phyloP scores from a whole-genome alignment of 1,140 invertebrate species.

The Heliothis subflexa region DNA sequence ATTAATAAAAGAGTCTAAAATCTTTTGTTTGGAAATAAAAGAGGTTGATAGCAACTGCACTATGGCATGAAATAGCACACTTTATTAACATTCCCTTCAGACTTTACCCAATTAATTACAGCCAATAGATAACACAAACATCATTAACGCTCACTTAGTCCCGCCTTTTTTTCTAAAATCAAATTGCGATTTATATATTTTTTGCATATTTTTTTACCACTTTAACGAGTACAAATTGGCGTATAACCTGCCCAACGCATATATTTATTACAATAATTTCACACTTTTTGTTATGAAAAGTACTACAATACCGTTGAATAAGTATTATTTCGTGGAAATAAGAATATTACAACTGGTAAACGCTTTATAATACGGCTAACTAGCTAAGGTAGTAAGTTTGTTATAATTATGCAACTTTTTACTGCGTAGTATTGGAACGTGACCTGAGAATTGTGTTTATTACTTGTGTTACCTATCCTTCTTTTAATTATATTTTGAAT shows the following conservation, averaged over 20 bases:
- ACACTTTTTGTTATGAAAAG: slow-evolving; percentile 21
- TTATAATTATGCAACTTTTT: slow-evolving; percentile 22
- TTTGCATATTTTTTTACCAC: not conserved
- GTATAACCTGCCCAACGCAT: not conserved
- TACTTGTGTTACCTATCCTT: too few relatives aligned
- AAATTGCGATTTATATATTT: not conserved
- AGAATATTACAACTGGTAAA: slow-evolving; percentile 12
- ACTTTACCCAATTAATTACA: not conserved
- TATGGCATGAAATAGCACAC: too few relatives aligned
- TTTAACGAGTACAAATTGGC: slow-evolving; percentile 30
- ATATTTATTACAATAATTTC: slow-evolving; percentile 6
- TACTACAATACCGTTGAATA: slow-evolving; percentile 29
- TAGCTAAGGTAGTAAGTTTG: not conserved
- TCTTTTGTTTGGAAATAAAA: too few relatives aligned
- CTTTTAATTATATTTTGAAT: not conserved
- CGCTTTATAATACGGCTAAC: slow-evolving; percentile 16
- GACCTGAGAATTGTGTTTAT: not conserved
- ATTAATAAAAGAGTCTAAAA: too few relatives aligned
- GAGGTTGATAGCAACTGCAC: too few relatives aligned
- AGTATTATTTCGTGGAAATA: slow-evolving; percentile 29
- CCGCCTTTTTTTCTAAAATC: slow-evolving; percentile 15
- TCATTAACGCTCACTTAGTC: slow-evolving; percentile 7
- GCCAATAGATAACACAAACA: slow-evolving; percentile 3
- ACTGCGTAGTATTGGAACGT: not conserved
- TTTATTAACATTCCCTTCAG: slow-evolving; percentile 2